Evolutionary conservation across 2,888 invertebrate genomes (phyloP), one percentile per base, ranked within the genome.

Genomic region (Antheraea assamensis): DNA sequence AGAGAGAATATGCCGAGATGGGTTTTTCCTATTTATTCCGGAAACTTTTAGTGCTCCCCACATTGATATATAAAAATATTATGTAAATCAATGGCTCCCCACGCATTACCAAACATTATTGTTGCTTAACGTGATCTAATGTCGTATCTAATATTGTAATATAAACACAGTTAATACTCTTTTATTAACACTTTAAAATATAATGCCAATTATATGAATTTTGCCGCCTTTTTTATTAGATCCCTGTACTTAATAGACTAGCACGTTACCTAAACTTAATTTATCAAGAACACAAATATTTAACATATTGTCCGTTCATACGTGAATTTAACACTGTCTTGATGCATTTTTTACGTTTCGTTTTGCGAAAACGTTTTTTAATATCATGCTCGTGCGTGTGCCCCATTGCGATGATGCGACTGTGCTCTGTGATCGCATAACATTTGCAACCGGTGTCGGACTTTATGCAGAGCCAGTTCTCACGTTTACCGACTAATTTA

Each of bases 381-480:
- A 76, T 52, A 72, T 83, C 71, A 74, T 92, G 90, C 31, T 84
- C 81, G 75, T 92, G 92, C 3, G 76, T 31, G 74, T 86, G 73
- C 7, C 85, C 87, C 72, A 88, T 83, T n/a, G 84, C 84, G 42
- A 90, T 75, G 71, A 92, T 76, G 30, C 77, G 80, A 70, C 87
- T 80, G 78, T 78, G 75, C 30, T 81, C 70, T 0, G 92, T 92
- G 77, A 91, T 79, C 21, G 85, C 89, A 76, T 87, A 87, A 76
- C 91, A 88, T 74, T 78, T 86, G 83, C 92, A 93, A 71, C 92
- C 92, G 24, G 81, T 82, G 80, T 92, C 92, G 0, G 92, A 92
- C 80, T 92, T 92, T 79, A 91, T 93, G 80, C 92, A 92, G n/a
- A 88, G 84, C 92, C 92, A 92, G 0, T 85, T 85, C 58, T 76